Conservation (phyloP, 2,888 invertebrate genomes). For the Dilophus febrilis region DNA sequence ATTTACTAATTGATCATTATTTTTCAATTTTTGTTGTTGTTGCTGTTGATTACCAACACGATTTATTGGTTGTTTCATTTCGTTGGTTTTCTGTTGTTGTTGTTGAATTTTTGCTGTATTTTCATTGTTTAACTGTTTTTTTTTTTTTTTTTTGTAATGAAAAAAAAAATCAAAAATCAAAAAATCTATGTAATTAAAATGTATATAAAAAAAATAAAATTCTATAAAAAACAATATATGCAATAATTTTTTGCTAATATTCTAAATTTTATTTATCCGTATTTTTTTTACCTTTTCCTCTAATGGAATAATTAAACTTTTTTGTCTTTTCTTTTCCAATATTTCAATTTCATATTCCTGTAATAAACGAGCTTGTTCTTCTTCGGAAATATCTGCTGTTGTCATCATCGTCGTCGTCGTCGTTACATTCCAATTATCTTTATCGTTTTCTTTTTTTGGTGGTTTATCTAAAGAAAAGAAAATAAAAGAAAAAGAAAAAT, state of each 20-base stretch:
- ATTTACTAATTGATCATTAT: no score
- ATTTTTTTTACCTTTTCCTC: constrained; percentile 7
- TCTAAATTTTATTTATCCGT: no score
- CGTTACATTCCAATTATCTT: constrained; percentile 10
- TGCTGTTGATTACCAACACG: not conserved
- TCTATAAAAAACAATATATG: not conserved
- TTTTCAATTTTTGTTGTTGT: no score
- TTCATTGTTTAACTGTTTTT: no score
- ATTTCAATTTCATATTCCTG: constrained; percentile 53
- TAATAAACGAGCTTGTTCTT: constrained; percentile 47
- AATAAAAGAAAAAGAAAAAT: no score
- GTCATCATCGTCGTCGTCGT: constrained; percentile 22
- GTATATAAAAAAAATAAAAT: no score
- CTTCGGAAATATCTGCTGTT: constrained; percentile 51
- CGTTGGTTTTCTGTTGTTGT: no score
- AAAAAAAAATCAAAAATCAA: not conserved
- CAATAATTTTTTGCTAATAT: no score
- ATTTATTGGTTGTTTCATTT: not conserved
- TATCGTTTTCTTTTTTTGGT: no score
- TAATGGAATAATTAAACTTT: constrained; percentile 1
- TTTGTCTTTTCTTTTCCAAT: constrained; percentile 12
- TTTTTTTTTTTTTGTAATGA: constrained; percentile 1
- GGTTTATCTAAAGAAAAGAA: no score
- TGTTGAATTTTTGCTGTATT: no score
- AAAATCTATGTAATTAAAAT: no score